These are phyloP conservation scores for Ctenosaura bakeri DNA, from an alignment of 2,797 vertebrate genomes.

Conservation along the genomic window DNA sequence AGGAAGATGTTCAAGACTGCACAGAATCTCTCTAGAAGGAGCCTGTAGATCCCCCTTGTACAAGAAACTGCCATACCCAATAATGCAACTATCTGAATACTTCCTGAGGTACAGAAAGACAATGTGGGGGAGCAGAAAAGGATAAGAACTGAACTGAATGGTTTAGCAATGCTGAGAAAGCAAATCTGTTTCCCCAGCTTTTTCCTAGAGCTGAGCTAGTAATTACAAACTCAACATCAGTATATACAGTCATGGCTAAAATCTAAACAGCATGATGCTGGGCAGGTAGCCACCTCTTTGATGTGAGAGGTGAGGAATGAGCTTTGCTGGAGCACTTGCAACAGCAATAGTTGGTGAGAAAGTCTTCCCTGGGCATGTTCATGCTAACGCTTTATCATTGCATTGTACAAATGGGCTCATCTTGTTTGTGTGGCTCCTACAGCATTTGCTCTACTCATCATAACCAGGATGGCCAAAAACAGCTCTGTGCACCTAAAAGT, in stretches of 20 bases:
- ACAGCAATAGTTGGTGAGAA: background rate
- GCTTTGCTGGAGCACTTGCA: constrained; percentile 9
- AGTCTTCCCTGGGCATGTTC: background rate
- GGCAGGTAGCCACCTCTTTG: constrained; percentile 26
- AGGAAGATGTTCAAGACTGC: background rate
- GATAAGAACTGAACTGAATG: background rate
- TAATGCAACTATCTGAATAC: background rate
- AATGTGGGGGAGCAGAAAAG: background rate
- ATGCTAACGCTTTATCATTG: background rate
- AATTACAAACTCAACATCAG: background rate
- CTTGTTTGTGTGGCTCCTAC: background rate
- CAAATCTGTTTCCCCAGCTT: constrained; percentile 15
- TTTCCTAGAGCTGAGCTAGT: background rate
- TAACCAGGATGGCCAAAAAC: background rate
- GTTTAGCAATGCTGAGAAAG: background rate
- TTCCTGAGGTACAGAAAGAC: background rate
- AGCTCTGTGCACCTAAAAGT: no score
- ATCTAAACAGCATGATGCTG: constrained; percentile 10
- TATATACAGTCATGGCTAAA: constrained; percentile 8
- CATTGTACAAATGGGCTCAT: background rate
- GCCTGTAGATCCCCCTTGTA: background rate
- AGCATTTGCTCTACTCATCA: background rate
- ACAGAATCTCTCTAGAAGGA: no score
- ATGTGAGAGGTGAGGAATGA: constrained; percentile 3
- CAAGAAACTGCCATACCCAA: background rate